Base-by-base conservation (phyloP, 2,113 vertebrate species). In the Dendropsophus ebraccatus region DNA sequence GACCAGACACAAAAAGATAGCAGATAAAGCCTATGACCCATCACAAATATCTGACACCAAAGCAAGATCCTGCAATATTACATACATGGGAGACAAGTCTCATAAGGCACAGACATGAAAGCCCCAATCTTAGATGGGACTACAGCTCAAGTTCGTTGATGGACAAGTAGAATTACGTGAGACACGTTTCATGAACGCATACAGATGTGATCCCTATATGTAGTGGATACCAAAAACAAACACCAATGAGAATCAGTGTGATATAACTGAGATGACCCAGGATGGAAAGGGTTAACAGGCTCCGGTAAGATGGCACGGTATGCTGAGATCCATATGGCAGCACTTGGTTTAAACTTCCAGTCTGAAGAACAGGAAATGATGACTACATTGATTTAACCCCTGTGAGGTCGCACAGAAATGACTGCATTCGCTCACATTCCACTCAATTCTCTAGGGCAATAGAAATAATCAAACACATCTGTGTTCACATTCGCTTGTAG, bases 321-420 rank as follows among this genome's bases (percentile, higher is more conserved):
- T 41, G 37, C 58, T 30, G 21, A 69, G 75, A 45, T 32, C 85
- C 85, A 81, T 87, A 87, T 81, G 85, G 65, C 77, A 74, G 69
- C 32, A 62, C 60, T 87, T 65, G 52, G 67, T 70, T 62, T 58
- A 81, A 73, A 87, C 56, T 81, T 87, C 73, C 52, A 87, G 67
- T 73, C 67, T 58, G 77, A 52, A 74, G 62, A 28, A 87, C 77
- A 87, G 78, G 85, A 87, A 87, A 87, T 80, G 79, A 86, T 86
- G 84, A 86, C 85, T 86, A 86, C 80, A 86, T 73, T n/a, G 19
- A 35, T 41, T 87, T 87, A 87, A 87, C 85, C 85, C 67, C 37
- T 81, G 21, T 30, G 65, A 49, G 73, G n/a, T 14, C 25, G 6
- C 49, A 58, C 47, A 35, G 58, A 45, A 56, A 23, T 13, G 37